A percentile compares a stretch with the other conserved stretches of the same genome.
Conservation (phyloP, 2,888 invertebrate genomes). For the Platycheirus rosarum region DNA sequence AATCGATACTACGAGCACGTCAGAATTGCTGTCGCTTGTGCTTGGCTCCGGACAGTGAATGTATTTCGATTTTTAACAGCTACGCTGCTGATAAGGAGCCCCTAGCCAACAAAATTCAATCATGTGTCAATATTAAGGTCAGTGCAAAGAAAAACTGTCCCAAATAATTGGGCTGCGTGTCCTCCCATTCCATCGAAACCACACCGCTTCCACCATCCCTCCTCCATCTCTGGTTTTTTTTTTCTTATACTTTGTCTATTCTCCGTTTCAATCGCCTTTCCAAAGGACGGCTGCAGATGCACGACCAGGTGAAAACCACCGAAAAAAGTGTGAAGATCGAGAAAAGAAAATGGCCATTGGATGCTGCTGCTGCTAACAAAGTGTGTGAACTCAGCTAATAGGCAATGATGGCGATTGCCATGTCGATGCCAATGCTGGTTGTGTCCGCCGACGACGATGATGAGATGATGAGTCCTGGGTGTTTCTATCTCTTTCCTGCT, state of each 20-base stretch:
- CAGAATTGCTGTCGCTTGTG: slow-evolving; percentile 82
- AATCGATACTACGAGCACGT: slow-evolving; percentile 77
- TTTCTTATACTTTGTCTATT: slow-evolving; percentile 21
- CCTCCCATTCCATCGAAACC: slow-evolving; percentile 23
- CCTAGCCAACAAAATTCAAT: slow-evolving; percentile 81
- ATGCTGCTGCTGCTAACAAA: slow-evolving; percentile 54
- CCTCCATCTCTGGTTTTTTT: slow-evolving; percentile 1
- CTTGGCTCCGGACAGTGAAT: slow-evolving; percentile 82
- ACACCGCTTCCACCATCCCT: background rate
- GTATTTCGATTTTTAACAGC: slow-evolving; percentile 83
- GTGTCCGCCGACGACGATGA: slow-evolving; percentile 31
- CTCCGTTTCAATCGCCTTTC: slow-evolving; percentile 42
- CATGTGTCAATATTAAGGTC: slow-evolving; percentile 83
- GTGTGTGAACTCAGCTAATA: slow-evolving; percentile 51
- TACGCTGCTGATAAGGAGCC: slow-evolving; percentile 83
- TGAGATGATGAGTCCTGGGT: slow-evolving; percentile 71
- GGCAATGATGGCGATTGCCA: slow-evolving; percentile 65
- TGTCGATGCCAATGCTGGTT: slow-evolving; percentile 58
- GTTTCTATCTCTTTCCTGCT: slow-evolving; percentile 73
- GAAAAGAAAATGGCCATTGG: slow-evolving; percentile 54
- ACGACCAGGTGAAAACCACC: slow-evolving; percentile 63
- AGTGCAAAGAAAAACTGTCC: slow-evolving; percentile 75
- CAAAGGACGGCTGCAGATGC: slow-evolving; percentile 69
- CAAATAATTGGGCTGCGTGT: slow-evolving; percentile 30
- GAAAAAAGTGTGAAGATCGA: slow-evolving; percentile 38